These are phyloP conservation scores for Riparia riparia DNA, from an alignment of 2,113 vertebrate genomes.

Conservation along the genomic window DNA sequence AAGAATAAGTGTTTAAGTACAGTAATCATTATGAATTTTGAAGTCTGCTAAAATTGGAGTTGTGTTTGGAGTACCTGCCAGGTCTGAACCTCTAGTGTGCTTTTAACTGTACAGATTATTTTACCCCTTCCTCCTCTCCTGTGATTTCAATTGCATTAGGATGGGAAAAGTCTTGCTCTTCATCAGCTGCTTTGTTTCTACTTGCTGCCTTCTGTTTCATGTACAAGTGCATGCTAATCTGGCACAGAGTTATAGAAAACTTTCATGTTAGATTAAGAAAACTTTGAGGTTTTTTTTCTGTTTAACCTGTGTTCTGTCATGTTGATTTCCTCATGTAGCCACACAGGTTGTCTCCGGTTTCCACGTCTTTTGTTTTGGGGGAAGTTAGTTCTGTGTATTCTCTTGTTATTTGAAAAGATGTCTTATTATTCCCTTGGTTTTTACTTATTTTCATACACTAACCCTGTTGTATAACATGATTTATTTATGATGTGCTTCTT, in stretches of 20 bases:
- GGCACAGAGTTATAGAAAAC: neutral
- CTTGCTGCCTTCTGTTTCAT: neutral
- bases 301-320: neutral
- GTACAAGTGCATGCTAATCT: neutral
- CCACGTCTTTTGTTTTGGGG: neutral
- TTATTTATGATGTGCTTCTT: neutral
- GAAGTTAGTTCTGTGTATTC: neutral
- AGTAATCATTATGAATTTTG: neutral
- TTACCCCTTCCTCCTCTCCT: neutral
- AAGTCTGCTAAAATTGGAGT: neutral
- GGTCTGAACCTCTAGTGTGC: neutral
- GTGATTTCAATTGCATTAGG: neutral
- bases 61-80: neutral
- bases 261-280: neutral
- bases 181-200: neutral
- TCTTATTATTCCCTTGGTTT: neutral
- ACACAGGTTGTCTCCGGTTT: neutral
- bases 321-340: neutral
- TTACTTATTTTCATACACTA: neutral
- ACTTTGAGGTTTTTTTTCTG: neutral
- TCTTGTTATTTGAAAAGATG: neutral
- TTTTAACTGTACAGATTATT: neutral
- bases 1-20: neutral
- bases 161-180: neutral
- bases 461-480: neutral